Evolutionary conservation across 2,113 vertebrate genomes (phyloP).

Genomic region (Dendrocopos noguchii): DNA sequence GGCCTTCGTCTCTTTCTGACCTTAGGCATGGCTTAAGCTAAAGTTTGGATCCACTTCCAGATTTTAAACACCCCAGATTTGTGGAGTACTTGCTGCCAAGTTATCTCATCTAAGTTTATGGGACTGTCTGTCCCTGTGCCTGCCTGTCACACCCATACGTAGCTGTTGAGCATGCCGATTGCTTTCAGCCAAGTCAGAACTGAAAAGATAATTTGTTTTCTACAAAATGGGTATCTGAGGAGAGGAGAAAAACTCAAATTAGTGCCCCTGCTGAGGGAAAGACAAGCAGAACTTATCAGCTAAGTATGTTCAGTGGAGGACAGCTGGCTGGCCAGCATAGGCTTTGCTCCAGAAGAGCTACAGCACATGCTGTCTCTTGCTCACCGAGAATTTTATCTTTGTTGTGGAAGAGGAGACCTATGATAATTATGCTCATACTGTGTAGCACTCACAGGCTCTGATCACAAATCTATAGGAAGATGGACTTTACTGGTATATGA

Average conservation of each 20-base stretch:
- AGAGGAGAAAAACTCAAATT: not conserved
- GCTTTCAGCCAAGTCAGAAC: not conserved
- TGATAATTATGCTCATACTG: not conserved
- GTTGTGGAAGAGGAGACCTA: not conserved
- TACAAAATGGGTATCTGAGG: not conserved
- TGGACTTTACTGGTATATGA: not conserved
- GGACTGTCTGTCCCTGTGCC: not conserved
- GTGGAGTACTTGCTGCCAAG: not conserved
- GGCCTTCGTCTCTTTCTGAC: not conserved
- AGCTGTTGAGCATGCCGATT: not conserved
- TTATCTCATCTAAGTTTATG: not conserved
- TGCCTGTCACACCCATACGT: not conserved
- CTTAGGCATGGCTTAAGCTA: not conserved
- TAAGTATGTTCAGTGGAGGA: not conserved
- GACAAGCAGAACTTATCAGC: constrained; percentile 10
- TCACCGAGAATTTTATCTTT: not conserved
- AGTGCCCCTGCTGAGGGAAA: constrained; percentile 12
- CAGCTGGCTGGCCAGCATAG: constrained; percentile 8
- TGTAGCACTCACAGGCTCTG: not conserved
- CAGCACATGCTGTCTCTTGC: constrained; percentile 10
- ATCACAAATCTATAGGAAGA: not conserved
- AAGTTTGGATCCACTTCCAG: not conserved
- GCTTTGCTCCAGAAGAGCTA: not conserved
- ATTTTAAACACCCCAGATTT: not conserved
- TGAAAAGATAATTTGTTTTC: not conserved